These are phyloP conservation scores for Bombus consobrinus DNA, from an alignment of 1,140 invertebrate genomes.

Conservation along the genomic window DNA sequence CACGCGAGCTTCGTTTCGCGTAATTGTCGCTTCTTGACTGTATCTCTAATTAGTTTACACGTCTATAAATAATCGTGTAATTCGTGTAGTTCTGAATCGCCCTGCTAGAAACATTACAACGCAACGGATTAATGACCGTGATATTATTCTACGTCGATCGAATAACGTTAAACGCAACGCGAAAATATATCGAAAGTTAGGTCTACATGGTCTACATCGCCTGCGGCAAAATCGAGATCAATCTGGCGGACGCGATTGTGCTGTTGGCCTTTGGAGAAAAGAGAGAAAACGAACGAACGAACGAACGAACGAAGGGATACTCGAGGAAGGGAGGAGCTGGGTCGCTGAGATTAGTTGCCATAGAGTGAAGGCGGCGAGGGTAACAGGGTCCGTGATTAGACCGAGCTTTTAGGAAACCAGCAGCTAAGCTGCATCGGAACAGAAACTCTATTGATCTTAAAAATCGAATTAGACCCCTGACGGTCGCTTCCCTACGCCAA, in stretches of 20 bases:
- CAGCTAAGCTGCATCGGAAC: background rate
- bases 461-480: conserved; percentile 47
- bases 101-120: no score
- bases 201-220: background rate
- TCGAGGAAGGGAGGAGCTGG: background rate
- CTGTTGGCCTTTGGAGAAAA: background rate
- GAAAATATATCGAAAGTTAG: background rate
- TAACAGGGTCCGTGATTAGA: conserved; percentile 44
- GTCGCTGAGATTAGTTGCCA: conserved; percentile 56
- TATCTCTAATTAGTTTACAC: no score
- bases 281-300: conserved; percentile 26
- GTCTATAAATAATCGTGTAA: no score
- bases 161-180: background rate
- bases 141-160: background rate
- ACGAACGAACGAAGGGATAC: conserved; percentile 3
- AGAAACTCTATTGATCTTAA: conserved; percentile 37
- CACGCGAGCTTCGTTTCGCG: no score
- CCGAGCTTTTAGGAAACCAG: conserved; percentile 41
- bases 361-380: conserved; percentile 28
- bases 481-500: background rate
- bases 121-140: no score
- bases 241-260: background rate
- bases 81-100: no score
- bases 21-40: no score
- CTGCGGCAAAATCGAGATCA: background rate